phyloP scores from a whole-genome alignment of 2,888 invertebrate species.

The Sabatieria punctata region DNA sequence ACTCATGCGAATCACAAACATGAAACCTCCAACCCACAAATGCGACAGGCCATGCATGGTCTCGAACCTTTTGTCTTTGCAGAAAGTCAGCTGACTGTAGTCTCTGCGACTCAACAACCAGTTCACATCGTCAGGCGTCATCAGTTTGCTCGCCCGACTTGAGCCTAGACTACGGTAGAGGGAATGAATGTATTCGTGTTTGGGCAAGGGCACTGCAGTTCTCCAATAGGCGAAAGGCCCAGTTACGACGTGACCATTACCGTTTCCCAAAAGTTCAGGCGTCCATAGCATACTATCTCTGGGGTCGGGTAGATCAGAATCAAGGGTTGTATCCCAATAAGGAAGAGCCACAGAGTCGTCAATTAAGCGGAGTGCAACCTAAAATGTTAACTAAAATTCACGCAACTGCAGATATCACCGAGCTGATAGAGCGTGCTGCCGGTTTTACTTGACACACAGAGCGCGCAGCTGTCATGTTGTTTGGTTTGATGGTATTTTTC shows the following conservation, averaged over 20 bases:
- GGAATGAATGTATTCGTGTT: not conserved
- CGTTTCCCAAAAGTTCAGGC: slow-evolving; percentile 25
- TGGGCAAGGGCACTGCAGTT: not conserved
- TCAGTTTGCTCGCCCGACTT: not conserved
- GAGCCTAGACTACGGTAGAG: not conserved
- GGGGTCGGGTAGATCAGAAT: slow-evolving; percentile 24
- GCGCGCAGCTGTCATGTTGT: no score
- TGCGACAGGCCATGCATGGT: slow-evolving; percentile 25
- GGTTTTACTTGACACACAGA: no score
- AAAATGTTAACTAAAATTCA: no score
- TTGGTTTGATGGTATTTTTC: not conserved
- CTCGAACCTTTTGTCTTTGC: slow-evolving; percentile 28
- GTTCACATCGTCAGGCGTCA: slow-evolving; percentile 15
- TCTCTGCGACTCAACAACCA: slow-evolving; percentile 21
- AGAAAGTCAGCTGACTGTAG: slow-evolving; percentile 23
- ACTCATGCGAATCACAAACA: slow-evolving; percentile 26
- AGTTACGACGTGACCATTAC: slow-evolving; percentile 22
- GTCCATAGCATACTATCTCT: slow-evolving; percentile 26
- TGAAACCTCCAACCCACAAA: slow-evolving; percentile 30
- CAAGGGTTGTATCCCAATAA: slow-evolving; percentile 23
- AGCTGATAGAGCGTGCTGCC: no score
- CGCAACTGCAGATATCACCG: no score
- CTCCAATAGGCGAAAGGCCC: slow-evolving; percentile 7
- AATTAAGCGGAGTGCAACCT: slow-evolving; percentile 21
- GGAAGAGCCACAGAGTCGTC: slow-evolving; percentile 22